Conservation (phyloP, 2,888 invertebrate genomes). For the Blastobasis adustella region DNA sequence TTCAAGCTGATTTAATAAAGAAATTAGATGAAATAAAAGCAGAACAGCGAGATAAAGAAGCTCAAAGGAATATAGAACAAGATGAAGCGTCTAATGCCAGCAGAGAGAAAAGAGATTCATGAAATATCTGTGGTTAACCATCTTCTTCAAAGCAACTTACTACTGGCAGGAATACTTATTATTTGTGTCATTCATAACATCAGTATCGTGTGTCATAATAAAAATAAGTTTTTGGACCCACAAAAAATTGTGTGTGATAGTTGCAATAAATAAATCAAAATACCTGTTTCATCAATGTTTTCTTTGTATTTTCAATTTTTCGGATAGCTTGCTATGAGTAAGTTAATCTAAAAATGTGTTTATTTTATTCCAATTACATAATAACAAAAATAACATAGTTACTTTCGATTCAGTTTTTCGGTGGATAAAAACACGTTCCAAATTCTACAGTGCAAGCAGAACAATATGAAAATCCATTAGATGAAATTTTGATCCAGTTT, state of each 20-base stretch:
- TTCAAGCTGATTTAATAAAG: conserved; percentile 58
- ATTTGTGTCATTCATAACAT: neutral
- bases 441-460: conserved; percentile 7
- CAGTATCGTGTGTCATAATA: conserved; percentile 9
- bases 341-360: neutral
- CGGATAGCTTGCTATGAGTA: conserved; percentile 1
- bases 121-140: neutral
- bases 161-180: neutral
- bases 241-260: conserved; percentile 2
- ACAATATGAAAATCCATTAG: conserved; percentile 3
- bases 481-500: conserved; percentile 2
- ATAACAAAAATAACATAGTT: conserved; percentile 3
- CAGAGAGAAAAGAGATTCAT: neutral
- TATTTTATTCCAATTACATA: neutral
- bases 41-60: conserved; percentile 25
- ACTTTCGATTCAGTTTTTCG: conserved; percentile 4
- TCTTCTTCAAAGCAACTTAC: neutral
- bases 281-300: neutral
- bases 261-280: neutral
- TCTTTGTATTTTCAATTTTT: conserved; percentile 1
- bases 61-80: neutral
- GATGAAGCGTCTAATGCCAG: neutral
- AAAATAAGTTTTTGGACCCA: conserved; percentile 6
- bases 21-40: conserved; percentile 55
- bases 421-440: conserved; percentile 4